Evolutionary conservation across 2,113 vertebrate genomes (phyloP).

Genomic region (Amazona guildingii): DNA sequence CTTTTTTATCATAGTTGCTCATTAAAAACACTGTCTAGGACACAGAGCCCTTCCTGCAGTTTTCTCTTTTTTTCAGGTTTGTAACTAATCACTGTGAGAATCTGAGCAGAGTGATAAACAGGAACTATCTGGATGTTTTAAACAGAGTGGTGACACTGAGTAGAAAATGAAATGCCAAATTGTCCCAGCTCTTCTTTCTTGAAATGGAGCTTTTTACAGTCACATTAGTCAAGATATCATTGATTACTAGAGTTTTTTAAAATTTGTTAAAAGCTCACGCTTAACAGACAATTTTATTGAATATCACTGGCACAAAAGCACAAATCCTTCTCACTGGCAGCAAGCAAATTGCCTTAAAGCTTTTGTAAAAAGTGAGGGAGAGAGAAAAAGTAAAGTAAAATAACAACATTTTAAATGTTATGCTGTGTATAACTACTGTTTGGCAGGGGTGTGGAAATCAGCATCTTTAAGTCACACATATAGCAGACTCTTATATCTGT

Average conservation of each 20-base stretch:
- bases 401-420: neutral
- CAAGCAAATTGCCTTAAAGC: neutral
- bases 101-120: neutral
- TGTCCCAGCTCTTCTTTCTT: neutral
- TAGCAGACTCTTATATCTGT: neutral
- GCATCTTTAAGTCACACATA: neutral
- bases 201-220: neutral
- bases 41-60: neutral
- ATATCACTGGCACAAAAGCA: neutral
- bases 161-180: constrained; percentile 5
- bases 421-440: neutral
- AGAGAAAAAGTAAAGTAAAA: neutral
- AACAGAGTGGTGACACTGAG: neutral
- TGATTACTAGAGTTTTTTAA: neutral
- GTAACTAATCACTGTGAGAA: neutral
- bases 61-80: neutral
- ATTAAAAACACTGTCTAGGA: neutral
- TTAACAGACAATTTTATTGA: neutral
- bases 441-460: neutral
- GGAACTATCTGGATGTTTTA: neutral
- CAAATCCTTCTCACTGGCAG: neutral
- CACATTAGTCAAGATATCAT: neutral
- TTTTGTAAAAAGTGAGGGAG: neutral
- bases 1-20: neutral
- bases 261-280: neutral